Evolutionary conservation across 2,888 invertebrate species (phyloP).

Genomic region (Mactromeris polynyma): DNA sequence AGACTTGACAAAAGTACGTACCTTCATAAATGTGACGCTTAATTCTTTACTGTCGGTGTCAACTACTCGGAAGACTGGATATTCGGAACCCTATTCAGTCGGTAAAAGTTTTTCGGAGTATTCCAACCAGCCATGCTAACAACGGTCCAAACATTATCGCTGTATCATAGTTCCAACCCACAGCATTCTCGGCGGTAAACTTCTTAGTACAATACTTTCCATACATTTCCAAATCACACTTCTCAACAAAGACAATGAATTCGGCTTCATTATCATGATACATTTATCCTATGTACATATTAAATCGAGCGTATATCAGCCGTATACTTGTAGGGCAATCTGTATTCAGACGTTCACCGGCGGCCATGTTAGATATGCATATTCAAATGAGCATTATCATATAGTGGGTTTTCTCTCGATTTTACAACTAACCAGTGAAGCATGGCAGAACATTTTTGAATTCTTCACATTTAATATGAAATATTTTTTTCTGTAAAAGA

Average conservation of each 20-base stretch:
- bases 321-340: background rate
- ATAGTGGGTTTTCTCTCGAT: background rate
- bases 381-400: constrained; percentile 20
- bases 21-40: background rate
- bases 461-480: constrained; percentile 8
- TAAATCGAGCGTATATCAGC: constrained; percentile 4
- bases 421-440: background rate
- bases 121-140: background rate
- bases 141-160: background rate
- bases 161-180: background rate
- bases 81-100: background rate
- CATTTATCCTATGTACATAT: constrained; percentile 10
- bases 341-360: background rate
- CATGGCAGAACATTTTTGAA: background rate
- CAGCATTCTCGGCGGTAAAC: background rate
- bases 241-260: constrained; percentile 7
- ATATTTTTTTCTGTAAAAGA: background rate
- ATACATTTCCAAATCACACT: background rate
- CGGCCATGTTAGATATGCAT: constrained; percentile 23
- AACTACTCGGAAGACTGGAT: background rate
- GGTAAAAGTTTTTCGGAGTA: background rate
- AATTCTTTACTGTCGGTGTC: background rate
- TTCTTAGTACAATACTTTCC: background rate
- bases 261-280: background rate
- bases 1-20: background rate